Base-by-base conservation (phyloP, 1,140 invertebrate genomes). In the Apocrypta bakeri region DNA sequence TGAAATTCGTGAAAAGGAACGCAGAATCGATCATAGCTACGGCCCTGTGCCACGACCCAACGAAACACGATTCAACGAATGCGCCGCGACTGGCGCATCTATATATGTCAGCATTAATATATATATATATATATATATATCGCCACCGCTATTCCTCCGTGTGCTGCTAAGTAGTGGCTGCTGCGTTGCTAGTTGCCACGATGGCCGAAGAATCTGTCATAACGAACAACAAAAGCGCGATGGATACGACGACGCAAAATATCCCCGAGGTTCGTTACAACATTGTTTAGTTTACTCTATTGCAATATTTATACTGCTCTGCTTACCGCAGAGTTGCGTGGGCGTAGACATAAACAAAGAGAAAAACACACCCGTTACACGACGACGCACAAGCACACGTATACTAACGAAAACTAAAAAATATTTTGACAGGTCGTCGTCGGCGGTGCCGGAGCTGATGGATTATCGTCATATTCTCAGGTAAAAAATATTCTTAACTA, bases 161-260 rank as follows among this genome's bases (percentile, higher is more conserved):
- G 48, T 56, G 48, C 33, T 48, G 42, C 42, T 21, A 48, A 17
- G 14, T 2, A 17, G 1, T 11, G 2, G 42, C 42, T 48, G 42
- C n/a, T 48, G 42, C 42, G 14, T 12, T 48, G 42, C 61, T 24
- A 9, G 9, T 85, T 92, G 92, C 92, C 90, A 93, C 92, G 92
- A 92, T 92, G 92, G 92, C 91, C 87, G 89, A 92, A 85, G 89
- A 89, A 85, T 72, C 87, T 86, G 88, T 88, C 83, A 86, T 81
- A 85, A 90, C 88, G 86, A 88, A 89, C 86, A 88, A 89, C 86
- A 87, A 87, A 87, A 85, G 87, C 75, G 85, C 86, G 85, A 92
- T 91, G 91, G 90, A 90, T 88, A 89, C 81, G 87, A 85, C 86
- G 88, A 77, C 84, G 64, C 87, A 86, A 84, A 88, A 88, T 75